Percentiles rank a stretch among this genome's conserved stretches.
phyloP scores from a whole-genome alignment of 2,797 vertebrate genomes.

The Pteropus rufus region DNA sequence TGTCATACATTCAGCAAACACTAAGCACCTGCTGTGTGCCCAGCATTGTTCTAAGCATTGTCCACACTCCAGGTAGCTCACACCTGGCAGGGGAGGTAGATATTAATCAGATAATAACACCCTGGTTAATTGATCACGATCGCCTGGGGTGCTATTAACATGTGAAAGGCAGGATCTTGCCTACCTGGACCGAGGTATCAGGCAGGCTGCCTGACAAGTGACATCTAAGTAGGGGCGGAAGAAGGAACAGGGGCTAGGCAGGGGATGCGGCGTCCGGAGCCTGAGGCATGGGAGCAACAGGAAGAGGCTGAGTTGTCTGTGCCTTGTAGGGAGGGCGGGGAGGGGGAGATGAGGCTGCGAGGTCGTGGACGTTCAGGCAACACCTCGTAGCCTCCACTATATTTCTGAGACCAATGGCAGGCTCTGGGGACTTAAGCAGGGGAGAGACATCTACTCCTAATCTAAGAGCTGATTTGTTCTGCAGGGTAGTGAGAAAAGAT shows the following conservation, averaged over 20 bases:
- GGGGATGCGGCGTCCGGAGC: background rate
- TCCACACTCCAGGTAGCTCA: background rate
- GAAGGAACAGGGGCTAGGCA: background rate
- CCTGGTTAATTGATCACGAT: background rate
- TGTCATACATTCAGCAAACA: background rate
- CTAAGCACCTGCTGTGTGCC: background rate
- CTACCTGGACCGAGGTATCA: background rate
- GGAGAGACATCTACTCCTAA: background rate
- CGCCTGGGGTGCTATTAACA: background rate
- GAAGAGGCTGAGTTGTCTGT: background rate
- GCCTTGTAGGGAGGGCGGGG: background rate
- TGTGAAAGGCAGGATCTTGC: background rate
- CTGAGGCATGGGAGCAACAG: background rate
- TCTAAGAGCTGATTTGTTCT: background rate
- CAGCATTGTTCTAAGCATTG: background rate
- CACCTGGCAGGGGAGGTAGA: background rate
- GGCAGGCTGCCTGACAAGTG: background rate
- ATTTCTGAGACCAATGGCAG: background rate
- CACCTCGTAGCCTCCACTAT: rapidly evolving
- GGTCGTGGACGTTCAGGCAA: background rate
- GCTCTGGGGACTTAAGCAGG: background rate
- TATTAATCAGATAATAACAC: background rate
- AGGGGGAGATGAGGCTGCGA: background rate
- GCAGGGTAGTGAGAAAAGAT: background rate
- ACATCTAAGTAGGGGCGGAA: background rate